Percentiles rank a stretch among this genome's conserved stretches.
phyloP scores from a whole-genome alignment of 1,140 invertebrate genomes.

The Apis dorsata region DNA sequence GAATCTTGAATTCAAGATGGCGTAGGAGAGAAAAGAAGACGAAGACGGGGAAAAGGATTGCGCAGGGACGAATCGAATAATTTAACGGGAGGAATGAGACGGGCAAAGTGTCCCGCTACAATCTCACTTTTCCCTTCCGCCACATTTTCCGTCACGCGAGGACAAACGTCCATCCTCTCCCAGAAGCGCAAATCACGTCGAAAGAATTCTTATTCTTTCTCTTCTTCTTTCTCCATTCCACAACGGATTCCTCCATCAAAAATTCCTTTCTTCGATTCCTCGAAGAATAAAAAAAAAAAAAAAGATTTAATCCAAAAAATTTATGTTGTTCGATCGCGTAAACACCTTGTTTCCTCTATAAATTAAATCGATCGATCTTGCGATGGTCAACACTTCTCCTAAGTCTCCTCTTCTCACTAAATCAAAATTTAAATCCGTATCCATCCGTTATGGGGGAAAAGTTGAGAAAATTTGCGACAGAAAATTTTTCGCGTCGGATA shows the following conservation, averaged over 20 bases:
- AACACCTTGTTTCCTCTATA: too few relatives aligned
- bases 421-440: background rate
- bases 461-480: background rate
- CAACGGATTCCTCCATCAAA: background rate
- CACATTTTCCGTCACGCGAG: conserved; percentile 42
- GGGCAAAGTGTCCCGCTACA: conserved; percentile 36
- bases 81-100: conserved; percentile 62
- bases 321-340: too few relatives aligned
- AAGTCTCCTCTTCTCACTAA: too few relatives aligned
- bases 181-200: conserved; percentile 9
- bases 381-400: too few relatives aligned
- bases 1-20: conserved; percentile 36
- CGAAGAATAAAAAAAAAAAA: too few relatives aligned
- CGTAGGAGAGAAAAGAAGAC: background rate
- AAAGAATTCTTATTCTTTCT: background rate
- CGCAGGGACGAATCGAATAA: conserved; percentile 70
- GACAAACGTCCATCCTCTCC: conserved; percentile 26
- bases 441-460: background rate
- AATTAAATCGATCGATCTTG: too few relatives aligned
- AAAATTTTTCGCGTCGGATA: conserved; percentile 26
- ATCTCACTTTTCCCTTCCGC: conserved; percentile 36
- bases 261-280: background rate
- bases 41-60: conserved; percentile 44
- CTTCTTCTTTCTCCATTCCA: too few relatives aligned
- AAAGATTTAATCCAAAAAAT: too few relatives aligned